Percentiles rank a stretch among this genome's conserved stretches.
These are phyloP conservation scores for Phylloscopus trochilus DNA, from an alignment of 2,113 vertebrate species.

Conservation along the genomic window DNA sequence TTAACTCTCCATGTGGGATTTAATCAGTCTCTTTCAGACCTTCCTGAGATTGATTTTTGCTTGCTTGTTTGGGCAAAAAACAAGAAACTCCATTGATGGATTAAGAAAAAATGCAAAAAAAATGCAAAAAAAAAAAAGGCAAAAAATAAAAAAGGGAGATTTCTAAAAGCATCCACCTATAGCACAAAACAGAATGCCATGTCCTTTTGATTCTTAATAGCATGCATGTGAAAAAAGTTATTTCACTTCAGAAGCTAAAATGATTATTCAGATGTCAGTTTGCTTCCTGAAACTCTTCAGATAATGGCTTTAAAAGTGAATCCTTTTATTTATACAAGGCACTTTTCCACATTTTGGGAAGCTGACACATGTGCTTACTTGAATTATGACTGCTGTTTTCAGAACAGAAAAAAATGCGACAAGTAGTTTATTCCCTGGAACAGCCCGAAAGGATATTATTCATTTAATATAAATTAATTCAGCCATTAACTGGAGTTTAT, in stretches of 20 bases:
- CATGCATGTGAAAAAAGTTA: not conserved
- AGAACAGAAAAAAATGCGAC: not conserved
- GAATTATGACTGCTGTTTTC: slow-evolving; percentile 10
- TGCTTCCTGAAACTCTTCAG: not conserved
- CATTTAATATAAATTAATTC: slow-evolving; percentile 51
- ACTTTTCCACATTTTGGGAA: slow-evolving; percentile 7
- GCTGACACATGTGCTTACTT: not conserved
- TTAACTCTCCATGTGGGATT: not conserved
- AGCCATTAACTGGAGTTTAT: slow-evolving; percentile 48
- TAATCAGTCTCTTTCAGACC: not conserved
- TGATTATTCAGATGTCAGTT: not conserved
- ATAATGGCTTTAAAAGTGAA: slow-evolving; percentile 12
- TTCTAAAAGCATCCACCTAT: not conserved
- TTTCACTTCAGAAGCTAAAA: not conserved
- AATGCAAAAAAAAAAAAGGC: too few species aligned
- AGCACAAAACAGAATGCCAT: not conserved
- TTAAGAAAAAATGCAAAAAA: not conserved
- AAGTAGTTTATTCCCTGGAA: not conserved
- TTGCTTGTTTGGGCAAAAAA: not conserved
- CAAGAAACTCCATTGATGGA: not conserved
- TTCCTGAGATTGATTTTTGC: not conserved
- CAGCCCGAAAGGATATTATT: not conserved
- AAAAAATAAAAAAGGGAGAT: not conserved
- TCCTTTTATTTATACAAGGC: not conserved
- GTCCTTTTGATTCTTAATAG: not conserved